A percentile compares a stretch with the other conserved stretches of the same genome.
These are phyloP conservation scores for Rissa tridactyla DNA, from an alignment of 2,113 vertebrate species.

Conservation along the genomic window DNA sequence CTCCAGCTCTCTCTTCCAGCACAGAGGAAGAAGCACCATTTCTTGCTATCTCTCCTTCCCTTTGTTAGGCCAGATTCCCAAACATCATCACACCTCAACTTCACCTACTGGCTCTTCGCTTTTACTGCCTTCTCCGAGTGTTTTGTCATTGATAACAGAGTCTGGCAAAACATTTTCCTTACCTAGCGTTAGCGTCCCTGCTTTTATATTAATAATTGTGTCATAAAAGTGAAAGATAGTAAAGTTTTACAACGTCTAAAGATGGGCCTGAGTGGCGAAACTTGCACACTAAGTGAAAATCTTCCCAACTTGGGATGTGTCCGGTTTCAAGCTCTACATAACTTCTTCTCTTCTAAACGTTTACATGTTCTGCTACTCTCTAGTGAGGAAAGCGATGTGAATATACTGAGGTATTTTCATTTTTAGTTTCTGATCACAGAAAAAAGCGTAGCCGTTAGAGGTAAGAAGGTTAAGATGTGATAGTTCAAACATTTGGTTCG, in stretches of 20 bases:
- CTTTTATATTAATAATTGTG: neutral
- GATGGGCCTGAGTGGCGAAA: neutral
- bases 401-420: neutral
- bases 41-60: neutral
- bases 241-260: neutral
- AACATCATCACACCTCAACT: neutral
- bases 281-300: neutral
- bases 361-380: neutral
- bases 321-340: neutral
- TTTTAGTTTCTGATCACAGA: neutral
- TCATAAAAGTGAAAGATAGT: neutral
- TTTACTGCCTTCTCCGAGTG: neutral
- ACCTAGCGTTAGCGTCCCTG: neutral
- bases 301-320: neutral
- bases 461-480: neutral
- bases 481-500: neutral
- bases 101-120: neutral
- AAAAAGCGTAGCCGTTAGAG: neutral
- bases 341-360: neutral
- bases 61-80: neutral
- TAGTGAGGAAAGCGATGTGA: neutral
- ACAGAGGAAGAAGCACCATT: neutral
- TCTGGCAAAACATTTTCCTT: slow-evolving; percentile 24
- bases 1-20: neutral
- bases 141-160: slow-evolving; percentile 10